Conservation (phyloP, 2,113 vertebrate genomes). For the Gambusia affinis region DNA sequence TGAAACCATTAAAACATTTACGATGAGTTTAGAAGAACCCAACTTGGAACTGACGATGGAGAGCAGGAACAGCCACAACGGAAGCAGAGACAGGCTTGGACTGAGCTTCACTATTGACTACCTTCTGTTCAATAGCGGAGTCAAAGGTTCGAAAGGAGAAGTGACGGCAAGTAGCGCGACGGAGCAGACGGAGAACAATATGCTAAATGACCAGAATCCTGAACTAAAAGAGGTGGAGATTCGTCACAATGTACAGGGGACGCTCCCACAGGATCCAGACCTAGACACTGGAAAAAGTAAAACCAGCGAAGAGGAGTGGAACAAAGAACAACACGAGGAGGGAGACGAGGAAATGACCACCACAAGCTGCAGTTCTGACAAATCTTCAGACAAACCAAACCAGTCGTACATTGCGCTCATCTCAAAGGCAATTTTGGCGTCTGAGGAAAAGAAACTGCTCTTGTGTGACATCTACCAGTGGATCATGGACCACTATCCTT, state of each 20-base stretch:
- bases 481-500: constrained; percentile 88
- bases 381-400: constrained; percentile 77
- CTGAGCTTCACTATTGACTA: constrained; percentile 85
- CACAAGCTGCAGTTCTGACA: constrained; percentile 11
- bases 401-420: constrained; percentile 88
- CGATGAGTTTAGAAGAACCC: constrained; percentile 55
- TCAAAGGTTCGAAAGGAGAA: constrained; percentile 57
- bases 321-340: constrained; percentile 43
- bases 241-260: constrained; percentile 34
- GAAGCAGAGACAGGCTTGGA: constrained; percentile 52
- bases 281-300: constrained; percentile 23
- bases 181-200: constrained; percentile 39
- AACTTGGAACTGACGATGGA: constrained; percentile 64
- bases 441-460: constrained; percentile 84
- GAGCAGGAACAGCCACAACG: constrained; percentile 47
- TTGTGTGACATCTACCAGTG: constrained; percentile 89
- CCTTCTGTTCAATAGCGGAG: constrained; percentile 78
- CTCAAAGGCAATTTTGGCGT: constrained; percentile 85
- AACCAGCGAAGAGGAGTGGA: constrained; percentile 50
- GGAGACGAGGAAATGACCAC: constrained; percentile 60
- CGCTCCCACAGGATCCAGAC: constrained; percentile 17
- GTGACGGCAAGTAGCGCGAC: constrained; percentile 35
- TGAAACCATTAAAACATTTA: constrained; percentile 35
- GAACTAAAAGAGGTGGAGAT: constrained; percentile 47
- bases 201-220: constrained; percentile 47